phyloP scores from a whole-genome alignment of 2,113 vertebrate genomes.

The Upupa epops region DNA sequence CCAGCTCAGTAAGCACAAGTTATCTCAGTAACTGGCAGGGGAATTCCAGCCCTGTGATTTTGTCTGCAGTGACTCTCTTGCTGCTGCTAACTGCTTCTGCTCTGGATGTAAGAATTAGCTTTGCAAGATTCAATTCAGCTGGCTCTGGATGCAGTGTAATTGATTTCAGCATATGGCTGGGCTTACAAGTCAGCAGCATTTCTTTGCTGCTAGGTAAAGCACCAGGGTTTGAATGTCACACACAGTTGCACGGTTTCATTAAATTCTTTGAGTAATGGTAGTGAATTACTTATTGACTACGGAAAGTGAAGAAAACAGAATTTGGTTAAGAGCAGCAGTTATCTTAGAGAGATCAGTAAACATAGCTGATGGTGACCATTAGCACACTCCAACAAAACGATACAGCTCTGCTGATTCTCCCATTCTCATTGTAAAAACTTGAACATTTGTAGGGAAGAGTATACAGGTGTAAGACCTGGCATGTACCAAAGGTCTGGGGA shows the following conservation, averaged over 20 bases:
- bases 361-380: not conserved
- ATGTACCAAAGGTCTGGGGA: not conserved
- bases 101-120: not conserved
- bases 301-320: not conserved
- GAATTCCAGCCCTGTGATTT: not conserved
- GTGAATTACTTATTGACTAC: not conserved
- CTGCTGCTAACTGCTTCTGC: not conserved
- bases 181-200: not conserved
- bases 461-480: not conserved
- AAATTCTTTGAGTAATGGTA: not conserved
- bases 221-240: not conserved
- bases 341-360: not conserved
- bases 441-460: not conserved
- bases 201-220: not conserved
- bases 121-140: not conserved
- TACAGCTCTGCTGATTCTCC: not conserved
- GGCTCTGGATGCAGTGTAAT: not conserved
- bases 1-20: not conserved
- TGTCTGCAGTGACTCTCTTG: not conserved
- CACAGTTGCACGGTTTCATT: rapidly evolving
- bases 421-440: not conserved
- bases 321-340: not conserved
- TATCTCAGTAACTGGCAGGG: not conserved
- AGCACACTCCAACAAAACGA: not conserved
- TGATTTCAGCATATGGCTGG: not conserved